Conservation (phyloP, 2,113 vertebrate genomes). For the Bungarus multicinctus region DNA sequence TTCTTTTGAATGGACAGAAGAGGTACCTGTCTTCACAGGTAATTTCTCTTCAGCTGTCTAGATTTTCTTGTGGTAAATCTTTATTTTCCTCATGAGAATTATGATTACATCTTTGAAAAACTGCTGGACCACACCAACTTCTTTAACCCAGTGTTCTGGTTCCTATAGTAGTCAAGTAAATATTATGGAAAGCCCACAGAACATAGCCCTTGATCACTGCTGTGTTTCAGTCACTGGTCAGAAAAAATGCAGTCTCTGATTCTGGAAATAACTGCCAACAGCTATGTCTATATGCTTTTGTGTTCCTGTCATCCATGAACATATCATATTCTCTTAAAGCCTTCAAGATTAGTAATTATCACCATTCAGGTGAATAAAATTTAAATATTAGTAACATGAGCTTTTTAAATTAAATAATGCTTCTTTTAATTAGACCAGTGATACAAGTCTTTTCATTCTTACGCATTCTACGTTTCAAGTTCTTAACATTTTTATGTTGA, state of each 20-base stretch:
- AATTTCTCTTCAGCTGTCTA: background rate
- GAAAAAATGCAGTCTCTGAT: background rate
- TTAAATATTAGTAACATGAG: constrained; percentile 26
- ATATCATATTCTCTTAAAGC: background rate
- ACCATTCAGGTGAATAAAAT: constrained; percentile 27
- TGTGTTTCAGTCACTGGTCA: background rate
- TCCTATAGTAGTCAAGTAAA: background rate
- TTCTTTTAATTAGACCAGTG: background rate
- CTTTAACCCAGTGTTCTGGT: background rate
- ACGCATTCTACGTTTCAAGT: constrained; percentile 40
- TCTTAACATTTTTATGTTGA: background rate
- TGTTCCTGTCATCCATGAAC: background rate
- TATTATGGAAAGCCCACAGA: background rate
- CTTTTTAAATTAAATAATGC: constrained; percentile 42
- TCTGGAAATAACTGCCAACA: background rate
- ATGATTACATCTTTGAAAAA: constrained; percentile 24
- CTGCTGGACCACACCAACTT: background rate
- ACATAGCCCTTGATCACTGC: background rate
- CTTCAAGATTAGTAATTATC: background rate
- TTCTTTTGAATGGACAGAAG: background rate
- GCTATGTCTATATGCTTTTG: background rate
- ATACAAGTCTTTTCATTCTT: background rate
- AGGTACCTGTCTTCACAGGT: background rate
- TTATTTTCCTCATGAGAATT: constrained; percentile 13
- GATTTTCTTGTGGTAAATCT: constrained; percentile 29